Base-by-base conservation (phyloP, 1,140 invertebrate species). In the Panulirus ornatus region DNA sequence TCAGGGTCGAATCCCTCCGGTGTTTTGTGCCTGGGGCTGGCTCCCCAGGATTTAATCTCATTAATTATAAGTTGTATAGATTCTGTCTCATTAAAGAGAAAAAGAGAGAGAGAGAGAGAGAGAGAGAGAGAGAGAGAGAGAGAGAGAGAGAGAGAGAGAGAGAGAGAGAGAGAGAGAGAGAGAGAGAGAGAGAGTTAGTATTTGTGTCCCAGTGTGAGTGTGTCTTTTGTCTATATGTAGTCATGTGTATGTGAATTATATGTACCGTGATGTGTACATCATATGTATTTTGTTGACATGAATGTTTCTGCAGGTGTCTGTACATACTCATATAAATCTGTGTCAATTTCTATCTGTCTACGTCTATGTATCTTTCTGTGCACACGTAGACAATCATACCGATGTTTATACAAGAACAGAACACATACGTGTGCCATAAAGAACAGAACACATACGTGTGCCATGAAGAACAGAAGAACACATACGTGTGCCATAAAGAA, bases 121-220 rank as follows among this genome's bases (percentile, higher is more conserved):
- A 76, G 73, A 9, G 22, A 42, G 73, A 22, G 40, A 5, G 36
- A 42, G 40, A 76, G 73, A 76, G 58, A 66, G 58, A 66, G 58
- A 66, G 58, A 66, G 58, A 66, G 58, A 66, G 58, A 66, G 58
- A 66, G 58, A 66, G 58, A 66, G 58, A 66, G 58, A 66, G 58
- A 66, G 58, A 66, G 58, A 66, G 58, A 66, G 58, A 66, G 58
- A 58, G 54, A 58, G 54, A 58, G 54, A 58, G 54, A 58, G 0
- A 2, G 58, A 0, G 9, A 63, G 58, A 19, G 22, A n/a, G n/a
- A n/a, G n/a, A n/a, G n/a, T n/a, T 11, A 58, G 9, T 8, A 66
- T 5, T 11, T 58, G 22, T 58, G 22, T 58, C 11, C 22, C 11
- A 11, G 22, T 58, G 22, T 58, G 22, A 11, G 22, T 58, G 22